These are phyloP conservation scores for Rhinoraja longicauda DNA, from an alignment of 2,797 vertebrate genomes.

Conservation along the genomic window DNA sequence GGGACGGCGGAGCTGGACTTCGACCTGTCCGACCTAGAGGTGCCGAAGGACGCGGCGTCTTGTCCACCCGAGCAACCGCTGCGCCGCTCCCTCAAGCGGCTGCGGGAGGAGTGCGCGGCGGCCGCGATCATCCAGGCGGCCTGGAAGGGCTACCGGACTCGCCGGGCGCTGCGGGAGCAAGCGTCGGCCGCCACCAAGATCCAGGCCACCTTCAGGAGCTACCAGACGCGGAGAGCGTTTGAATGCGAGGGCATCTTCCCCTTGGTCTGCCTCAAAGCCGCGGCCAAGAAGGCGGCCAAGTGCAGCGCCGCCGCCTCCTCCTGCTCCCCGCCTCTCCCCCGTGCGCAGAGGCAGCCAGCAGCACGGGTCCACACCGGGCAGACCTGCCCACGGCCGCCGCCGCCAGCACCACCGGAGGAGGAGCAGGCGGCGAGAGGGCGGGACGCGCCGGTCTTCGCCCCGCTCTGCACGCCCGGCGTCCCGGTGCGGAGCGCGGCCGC, in stretches of 20 bases:
- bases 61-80: neutral
- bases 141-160: slow-evolving; percentile 39
- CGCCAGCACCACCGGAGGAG: no score
- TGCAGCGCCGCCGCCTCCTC: no score
- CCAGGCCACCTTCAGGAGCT: slow-evolving; percentile 41
- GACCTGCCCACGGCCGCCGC: no score
- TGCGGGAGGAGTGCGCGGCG: slow-evolving; percentile 30
- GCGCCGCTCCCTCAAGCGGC: slow-evolving; percentile 37
- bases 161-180: slow-evolving; percentile 1
- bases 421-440: no score
- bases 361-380: no score
- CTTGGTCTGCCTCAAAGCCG: neutral
- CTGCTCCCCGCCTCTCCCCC: no score
- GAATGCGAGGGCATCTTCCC: neutral
- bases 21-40: neutral
- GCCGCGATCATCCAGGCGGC: slow-evolving; percentile 43
- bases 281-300: no score
- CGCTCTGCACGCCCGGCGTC: no score
- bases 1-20: neutral
- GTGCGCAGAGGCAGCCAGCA: no score
- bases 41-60: no score
- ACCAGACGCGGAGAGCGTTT: slow-evolving; percentile 35
- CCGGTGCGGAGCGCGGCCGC: no score
- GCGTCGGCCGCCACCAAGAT: slow-evolving; percentile 21
- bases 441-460: no score